phyloP scores from a whole-genome alignment of 1,140 invertebrate species.

The Pentalonia nigronervosa region DNA sequence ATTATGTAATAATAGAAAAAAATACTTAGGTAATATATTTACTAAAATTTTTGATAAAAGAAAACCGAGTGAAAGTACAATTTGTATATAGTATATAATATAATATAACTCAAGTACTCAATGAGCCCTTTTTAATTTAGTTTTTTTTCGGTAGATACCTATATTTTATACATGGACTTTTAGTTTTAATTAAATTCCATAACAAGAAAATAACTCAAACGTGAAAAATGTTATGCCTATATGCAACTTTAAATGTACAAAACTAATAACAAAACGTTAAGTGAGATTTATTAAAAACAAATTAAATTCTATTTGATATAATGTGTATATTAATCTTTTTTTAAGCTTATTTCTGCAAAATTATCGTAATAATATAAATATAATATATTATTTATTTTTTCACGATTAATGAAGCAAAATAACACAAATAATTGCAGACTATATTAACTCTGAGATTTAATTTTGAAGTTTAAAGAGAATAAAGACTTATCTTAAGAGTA shows the following conservation, averaged over 20 bases:
- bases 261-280: not conserved
- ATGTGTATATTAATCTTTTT: too few relatives aligned
- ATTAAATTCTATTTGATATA: not conserved
- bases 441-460: too few relatives aligned
- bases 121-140: not conserved
- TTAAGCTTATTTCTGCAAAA: too few relatives aligned
- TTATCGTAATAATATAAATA: too few relatives aligned
- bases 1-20: not conserved
- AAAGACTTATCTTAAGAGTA: too few relatives aligned
- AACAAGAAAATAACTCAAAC: not conserved
- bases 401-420: too few relatives aligned
- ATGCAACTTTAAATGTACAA: not conserved
- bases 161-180: not conserved
- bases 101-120: not conserved
- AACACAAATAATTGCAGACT: too few relatives aligned
- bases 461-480: too few relatives aligned
- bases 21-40: not conserved
- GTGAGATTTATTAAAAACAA: not conserved
- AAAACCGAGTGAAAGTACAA: not conserved
- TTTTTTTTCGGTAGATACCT: too few relatives aligned
- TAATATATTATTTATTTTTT: too few relatives aligned
- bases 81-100: not conserved
- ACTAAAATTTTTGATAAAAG: constrained; percentile 28
- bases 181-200: constrained; percentile 19
- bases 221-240: not conserved